These are phyloP conservation scores for Arctocebus calabarensis DNA, from an alignment of 2,797 vertebrate genomes.

Conservation along the genomic window DNA sequence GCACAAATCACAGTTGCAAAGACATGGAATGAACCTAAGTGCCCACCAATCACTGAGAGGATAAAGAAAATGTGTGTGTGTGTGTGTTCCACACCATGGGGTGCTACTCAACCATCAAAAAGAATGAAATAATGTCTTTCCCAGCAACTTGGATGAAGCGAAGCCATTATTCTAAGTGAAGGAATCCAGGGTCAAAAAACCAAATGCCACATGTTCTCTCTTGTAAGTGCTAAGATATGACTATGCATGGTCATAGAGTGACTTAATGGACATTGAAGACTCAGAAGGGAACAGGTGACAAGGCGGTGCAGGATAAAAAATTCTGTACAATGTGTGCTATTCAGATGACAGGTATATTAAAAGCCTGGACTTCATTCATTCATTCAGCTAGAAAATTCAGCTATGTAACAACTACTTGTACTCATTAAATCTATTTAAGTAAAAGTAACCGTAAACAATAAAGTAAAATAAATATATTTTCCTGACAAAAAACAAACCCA, in stretches of 20 bases:
- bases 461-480: not conserved
- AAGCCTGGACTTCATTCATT: not conserved
- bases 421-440: not conserved
- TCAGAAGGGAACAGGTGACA: not conserved
- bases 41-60: not conserved
- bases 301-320: not conserved
- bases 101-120: not conserved
- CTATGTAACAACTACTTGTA: not conserved
- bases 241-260: not conserved
- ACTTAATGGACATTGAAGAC: not conserved
- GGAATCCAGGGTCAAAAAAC: not conserved
- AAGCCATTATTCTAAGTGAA: not conserved
- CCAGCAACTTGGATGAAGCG: not conserved
- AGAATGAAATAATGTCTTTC: not conserved
- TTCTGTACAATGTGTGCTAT: not conserved
- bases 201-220: not conserved
- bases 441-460: not conserved
- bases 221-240: not conserved
- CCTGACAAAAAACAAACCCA: not conserved
- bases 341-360: not conserved
- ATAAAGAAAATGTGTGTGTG: not conserved
- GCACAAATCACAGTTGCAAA: not conserved
- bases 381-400: not conserved
- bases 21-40: not conserved
- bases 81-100: not conserved